Conservation (phyloP, 2,797 vertebrate genomes). For the Anguilla megastoma region DNA sequence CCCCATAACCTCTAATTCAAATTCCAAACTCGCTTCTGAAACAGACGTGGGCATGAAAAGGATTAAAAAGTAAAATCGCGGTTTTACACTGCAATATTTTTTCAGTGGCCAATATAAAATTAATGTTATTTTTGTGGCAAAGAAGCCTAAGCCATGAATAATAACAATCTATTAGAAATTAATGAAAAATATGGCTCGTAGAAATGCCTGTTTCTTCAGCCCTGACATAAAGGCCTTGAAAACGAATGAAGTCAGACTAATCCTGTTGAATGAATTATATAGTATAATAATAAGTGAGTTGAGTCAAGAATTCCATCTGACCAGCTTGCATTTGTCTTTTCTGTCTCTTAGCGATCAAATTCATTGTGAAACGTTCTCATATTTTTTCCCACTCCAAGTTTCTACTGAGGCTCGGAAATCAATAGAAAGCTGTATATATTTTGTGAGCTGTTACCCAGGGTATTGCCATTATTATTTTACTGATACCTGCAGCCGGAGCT, state of each 20-base stretch:
- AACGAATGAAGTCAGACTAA: constrained; percentile 27
- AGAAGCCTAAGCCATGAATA: constrained; percentile 19
- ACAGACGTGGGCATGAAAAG: constrained; percentile 3
- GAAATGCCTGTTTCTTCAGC: constrained; percentile 4
- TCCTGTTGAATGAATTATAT: constrained; percentile 30
- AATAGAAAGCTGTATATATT: constrained; percentile 28
- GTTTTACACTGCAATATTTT: constrained; percentile 23
- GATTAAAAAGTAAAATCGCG: constrained; percentile 20
- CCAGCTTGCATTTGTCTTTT: constrained; percentile 25
- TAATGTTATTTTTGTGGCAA: constrained; percentile 6
- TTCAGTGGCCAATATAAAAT: constrained; percentile 26
- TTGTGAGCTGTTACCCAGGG: constrained; percentile 18
- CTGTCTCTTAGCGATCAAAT: constrained; percentile 26
- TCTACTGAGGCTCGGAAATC: constrained; percentile 17
- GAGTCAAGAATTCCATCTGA: constrained; percentile 23
- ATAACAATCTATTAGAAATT: constrained; percentile 37
- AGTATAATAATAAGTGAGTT: constrained; percentile 25
- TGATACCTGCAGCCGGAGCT: background rate
- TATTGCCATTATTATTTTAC: constrained; percentile 27
- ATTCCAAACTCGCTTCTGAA: constrained; percentile 4
- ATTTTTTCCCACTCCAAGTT: constrained; percentile 8
- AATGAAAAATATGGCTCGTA: constrained; percentile 27
- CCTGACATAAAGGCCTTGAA: constrained; percentile 3
- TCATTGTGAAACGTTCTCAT: constrained; percentile 16
- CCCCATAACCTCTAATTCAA: background rate